Evolutionary conservation across 1,140 invertebrate species (phyloP).

Genomic region (Paraescarpia echinospica): DNA sequence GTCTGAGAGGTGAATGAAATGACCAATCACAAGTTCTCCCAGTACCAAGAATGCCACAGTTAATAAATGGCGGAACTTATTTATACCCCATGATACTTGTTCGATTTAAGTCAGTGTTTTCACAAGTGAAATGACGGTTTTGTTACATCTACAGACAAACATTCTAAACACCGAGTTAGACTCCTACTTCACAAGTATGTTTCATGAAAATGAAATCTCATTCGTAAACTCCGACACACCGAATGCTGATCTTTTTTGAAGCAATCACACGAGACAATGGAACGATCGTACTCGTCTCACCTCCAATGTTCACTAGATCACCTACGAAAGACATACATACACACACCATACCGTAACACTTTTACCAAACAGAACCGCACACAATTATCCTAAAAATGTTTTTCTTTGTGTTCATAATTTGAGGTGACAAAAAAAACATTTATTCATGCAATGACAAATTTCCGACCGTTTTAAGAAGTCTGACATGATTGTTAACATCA

Average conservation of each 20-base stretch:
- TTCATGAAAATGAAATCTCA: not conserved
- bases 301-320: not conserved
- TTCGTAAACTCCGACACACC: not conserved
- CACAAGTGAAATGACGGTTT: not conserved
- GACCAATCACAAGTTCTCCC: not conserved
- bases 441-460: not conserved
- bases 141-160: not conserved
- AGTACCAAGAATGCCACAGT: not conserved
- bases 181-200: not conserved
- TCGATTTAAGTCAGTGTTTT: not conserved
- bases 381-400: not conserved
- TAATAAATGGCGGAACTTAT: not conserved
- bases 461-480: not conserved
- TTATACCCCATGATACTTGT: not conserved
- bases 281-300: not conserved
- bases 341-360: not conserved
- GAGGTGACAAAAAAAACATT: not conserved
- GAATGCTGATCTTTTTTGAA: not conserved
- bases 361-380: not conserved
- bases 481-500: not conserved
- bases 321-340: constrained; percentile 8
- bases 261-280: not conserved
- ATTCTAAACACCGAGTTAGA: not conserved
- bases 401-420: not conserved
- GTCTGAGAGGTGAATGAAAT: not conserved